Percentiles rank a stretch among this genome's conserved stretches.
Conservation (phyloP, 2,113 vertebrate genomes). For the Meriones unguiculatus region DNA sequence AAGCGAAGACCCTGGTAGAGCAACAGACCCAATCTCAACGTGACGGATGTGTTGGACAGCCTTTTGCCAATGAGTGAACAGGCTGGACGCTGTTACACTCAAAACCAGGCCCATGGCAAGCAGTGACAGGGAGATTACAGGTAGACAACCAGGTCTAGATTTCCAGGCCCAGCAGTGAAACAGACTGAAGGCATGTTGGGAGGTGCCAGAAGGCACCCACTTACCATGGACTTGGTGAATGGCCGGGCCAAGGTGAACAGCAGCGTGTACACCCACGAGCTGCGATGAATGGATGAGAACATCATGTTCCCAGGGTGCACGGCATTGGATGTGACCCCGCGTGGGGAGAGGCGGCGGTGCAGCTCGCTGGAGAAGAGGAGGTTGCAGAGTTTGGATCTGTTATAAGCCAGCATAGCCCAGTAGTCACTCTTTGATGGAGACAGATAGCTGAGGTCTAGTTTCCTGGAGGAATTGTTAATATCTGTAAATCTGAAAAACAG, state of each 20-base stretch:
- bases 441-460: constrained; percentile 92
- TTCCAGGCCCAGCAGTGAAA: neutral
- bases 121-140: constrained; percentile 55
- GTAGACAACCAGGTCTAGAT: constrained; percentile 1
- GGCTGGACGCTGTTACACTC: accelerated
- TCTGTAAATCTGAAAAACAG: constrained; percentile 92
- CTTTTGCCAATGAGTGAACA: neutral
- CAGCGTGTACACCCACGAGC: constrained; percentile 97
- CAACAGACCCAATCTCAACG: neutral
- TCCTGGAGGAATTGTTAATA: constrained; percentile 92
- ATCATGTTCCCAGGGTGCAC: constrained; percentile 98
- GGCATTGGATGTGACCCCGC: constrained; percentile 93
- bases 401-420: constrained; percentile 98
- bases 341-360: constrained; percentile 93
- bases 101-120: neutral
- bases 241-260: constrained; percentile 95
- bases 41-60: neutral
- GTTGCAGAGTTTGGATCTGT: constrained; percentile 97
- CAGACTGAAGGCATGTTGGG: neutral
- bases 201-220: constrained; percentile 59
- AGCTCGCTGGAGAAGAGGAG: constrained; percentile 96
- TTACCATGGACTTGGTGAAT: constrained; percentile 99
- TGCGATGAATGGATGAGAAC: constrained; percentile 93
- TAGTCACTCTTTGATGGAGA: constrained; percentile 93
- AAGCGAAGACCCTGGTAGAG: neutral